Evolutionary conservation across 2,113 vertebrate genomes (phyloP).

Genomic region (Anoura caudifer): DNA sequence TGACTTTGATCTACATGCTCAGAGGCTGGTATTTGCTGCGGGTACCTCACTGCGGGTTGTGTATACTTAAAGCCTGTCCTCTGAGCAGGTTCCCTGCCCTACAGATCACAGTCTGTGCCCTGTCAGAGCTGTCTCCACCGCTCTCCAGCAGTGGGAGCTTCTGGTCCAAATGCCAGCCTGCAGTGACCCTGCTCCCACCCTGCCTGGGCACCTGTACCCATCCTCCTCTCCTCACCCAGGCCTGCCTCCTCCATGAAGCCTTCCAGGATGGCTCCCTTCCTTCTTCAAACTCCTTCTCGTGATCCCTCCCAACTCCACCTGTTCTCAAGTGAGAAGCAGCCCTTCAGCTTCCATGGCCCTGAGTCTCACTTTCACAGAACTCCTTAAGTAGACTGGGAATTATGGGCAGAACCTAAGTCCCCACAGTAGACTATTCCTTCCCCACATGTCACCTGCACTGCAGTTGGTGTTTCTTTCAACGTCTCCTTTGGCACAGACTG

Average conservation of each 20-base stretch:
- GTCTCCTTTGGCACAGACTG: not conserved
- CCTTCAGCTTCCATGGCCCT: not conserved
- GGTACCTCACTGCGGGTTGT: not conserved
- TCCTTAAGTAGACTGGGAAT: not conserved
- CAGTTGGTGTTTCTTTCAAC: not conserved
- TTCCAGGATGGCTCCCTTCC: not conserved
- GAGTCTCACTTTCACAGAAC: not conserved
- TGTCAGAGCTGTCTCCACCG: not conserved
- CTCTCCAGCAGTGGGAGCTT: rapidly evolving
- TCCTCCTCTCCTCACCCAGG: not conserved
- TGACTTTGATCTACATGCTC: too few species aligned
- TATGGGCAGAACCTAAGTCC: not conserved
- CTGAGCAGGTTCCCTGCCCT: not conserved
- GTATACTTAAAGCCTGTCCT: too few species aligned
- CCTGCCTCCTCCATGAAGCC: not conserved
- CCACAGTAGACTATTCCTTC: not conserved
- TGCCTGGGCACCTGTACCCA: not conserved
- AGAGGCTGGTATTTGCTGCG: not conserved
- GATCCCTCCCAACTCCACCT: not conserved
- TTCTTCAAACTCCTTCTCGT: not conserved
- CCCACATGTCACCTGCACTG: not conserved
- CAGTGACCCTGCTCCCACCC: not conserved
- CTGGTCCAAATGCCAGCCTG: not conserved
- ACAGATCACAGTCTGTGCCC: rapidly evolving
- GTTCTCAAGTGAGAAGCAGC: not conserved